These are phyloP conservation scores for Diadumene lineata DNA, from an alignment of 92 coral and sea anemone genomes.

Conservation along the genomic window DNA sequence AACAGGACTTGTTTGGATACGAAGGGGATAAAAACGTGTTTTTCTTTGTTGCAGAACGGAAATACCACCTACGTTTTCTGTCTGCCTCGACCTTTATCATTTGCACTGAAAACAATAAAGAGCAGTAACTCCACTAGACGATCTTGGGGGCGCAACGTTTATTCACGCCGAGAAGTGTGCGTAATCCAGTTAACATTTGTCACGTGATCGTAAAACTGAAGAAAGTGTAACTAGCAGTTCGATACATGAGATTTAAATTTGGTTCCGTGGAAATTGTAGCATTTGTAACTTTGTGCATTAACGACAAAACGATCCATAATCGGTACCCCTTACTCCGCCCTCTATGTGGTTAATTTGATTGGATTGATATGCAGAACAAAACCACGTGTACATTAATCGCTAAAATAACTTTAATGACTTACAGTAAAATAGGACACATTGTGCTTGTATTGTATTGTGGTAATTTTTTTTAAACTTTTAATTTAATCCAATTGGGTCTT, in stretches of 20 bases:
- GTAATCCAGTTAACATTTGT: no score
- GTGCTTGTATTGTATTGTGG: conserved; percentile 3
- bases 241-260: no score
- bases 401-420: background rate
- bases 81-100: background rate
- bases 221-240: no score
- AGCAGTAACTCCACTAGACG: background rate
- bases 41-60: background rate
- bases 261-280: no score
- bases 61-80: background rate
- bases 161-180: no score
- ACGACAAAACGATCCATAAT: no score
- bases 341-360: no score
- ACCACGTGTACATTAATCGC: conserved; percentile 3
- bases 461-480: background rate
- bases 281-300: no score
- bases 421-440: background rate
- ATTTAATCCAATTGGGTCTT: background rate
- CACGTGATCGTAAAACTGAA: no score
- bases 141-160: background rate
- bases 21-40: background rate
- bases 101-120: background rate
- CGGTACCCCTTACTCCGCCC: no score
- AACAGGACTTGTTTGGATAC: background rate
- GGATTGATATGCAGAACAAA: background rate